A percentile compares a stretch with the other conserved stretches of the same genome.
These are phyloP conservation scores for Trematomus bernacchii DNA, from an alignment of 2,797 vertebrate species.

Conservation along the genomic window DNA sequence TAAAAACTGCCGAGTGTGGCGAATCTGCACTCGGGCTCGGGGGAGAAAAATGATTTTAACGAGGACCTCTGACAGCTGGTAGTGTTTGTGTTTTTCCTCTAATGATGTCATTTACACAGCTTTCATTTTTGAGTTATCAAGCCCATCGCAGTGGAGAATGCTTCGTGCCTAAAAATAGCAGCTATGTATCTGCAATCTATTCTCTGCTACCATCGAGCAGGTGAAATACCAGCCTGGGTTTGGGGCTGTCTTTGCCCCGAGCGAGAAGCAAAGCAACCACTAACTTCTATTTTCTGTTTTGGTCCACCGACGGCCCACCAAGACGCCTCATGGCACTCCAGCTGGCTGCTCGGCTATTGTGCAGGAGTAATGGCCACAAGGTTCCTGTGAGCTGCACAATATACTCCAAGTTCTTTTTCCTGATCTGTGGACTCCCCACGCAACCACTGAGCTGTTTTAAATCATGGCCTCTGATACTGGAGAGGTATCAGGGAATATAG, in stretches of 20 bases:
- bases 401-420: slow-evolving; percentile 30
- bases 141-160: slow-evolving; percentile 21
- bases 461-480: slow-evolving; percentile 63
- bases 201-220: slow-evolving; percentile 1
- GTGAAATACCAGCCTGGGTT: slow-evolving; percentile 12
- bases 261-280: slow-evolving; percentile 32
- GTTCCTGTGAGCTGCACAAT: slow-evolving; percentile 58
- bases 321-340: slow-evolving; percentile 69
- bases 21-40: slow-evolving; percentile 52
- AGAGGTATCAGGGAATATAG: slow-evolving; percentile 57
- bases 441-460: slow-evolving; percentile 49
- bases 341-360: slow-evolving; percentile 71
- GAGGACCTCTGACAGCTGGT: slow-evolving; percentile 62
- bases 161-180: slow-evolving; percentile 17
- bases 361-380: slow-evolving; percentile 64
- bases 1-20: slow-evolving; percentile 52
- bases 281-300: slow-evolving; percentile 52
- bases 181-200: slow-evolving; percentile 10
- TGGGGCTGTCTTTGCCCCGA: slow-evolving; percentile 14
- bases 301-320: slow-evolving; percentile 58
- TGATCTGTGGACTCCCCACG: slow-evolving; percentile 44
- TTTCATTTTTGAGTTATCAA: slow-evolving; percentile 56
- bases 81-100: slow-evolving; percentile 20
- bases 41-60: slow-evolving; percentile 60
- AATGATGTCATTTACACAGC: slow-evolving; percentile 60